Evolutionary conservation across 2,888 invertebrate species (phyloP), one percentile per base, ranked within the genome.

Genomic region (Hoplodrina ambigua): DNA sequence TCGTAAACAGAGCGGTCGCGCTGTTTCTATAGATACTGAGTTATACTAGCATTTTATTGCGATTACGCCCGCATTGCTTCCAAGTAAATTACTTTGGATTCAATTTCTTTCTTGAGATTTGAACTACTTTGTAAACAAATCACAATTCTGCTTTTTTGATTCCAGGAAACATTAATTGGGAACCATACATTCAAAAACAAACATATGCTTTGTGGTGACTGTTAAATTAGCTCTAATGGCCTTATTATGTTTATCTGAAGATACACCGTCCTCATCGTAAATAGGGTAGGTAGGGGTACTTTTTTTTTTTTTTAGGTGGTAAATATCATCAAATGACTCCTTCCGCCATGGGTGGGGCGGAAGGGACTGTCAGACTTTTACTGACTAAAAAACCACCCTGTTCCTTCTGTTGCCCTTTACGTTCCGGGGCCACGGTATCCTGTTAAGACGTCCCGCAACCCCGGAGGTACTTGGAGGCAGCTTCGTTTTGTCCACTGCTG

Each of bases 41-140:
- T 59, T 71, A 53, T 50, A 60, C 70, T 62, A 50, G 61, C 49
- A 54, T 68, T 80, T 72, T 80, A 69, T 69, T 67, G 65, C 55
- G 61, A 78, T 61, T 64, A 55, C 54, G 55, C 13, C 46, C 37
- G 59, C 33, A 66, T 74, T 53, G 61, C 57, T 70, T 33, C 50
- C 46, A 62, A 79, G 56, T 62, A 67, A 72, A 71, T 70, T 63
- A 44, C 55, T 69, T 69, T 56, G 20, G 49, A 65, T 70, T 72
- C 60, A 66, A 82, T 69, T 64, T 52, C 6, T 44, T 55, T 54
- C 30, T 55, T 65, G 64, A 65, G 49, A 56, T 78, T 69, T 60
- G 30, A 56, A 52, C 66, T 60, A 49, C 19, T 75, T 75, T 13
- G 69, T 60, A 69, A 63, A 75, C 61, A 59, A 69, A 64, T 15